A percentile compares a stretch with the other conserved stretches of the same genome.
These are phyloP conservation scores for Platorchestia sp. DNA, from an alignment of 1,140 invertebrate genomes.

Conservation along the genomic window DNA sequence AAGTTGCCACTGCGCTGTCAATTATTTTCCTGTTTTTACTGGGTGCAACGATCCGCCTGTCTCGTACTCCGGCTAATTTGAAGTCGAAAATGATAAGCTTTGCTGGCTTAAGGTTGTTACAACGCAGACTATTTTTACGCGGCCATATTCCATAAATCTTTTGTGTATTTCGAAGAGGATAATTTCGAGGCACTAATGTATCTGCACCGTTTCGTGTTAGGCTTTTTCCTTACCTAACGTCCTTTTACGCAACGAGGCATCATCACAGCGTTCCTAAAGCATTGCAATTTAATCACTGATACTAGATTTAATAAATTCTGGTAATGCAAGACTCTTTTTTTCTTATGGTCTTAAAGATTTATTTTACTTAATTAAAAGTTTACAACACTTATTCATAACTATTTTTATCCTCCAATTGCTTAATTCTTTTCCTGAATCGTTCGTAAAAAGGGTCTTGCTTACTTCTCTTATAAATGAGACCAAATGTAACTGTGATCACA, in stretches of 20 bases:
- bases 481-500: too few species aligned
- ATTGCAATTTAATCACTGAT: not conserved
- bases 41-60: not conserved
- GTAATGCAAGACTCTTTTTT: slow-evolving; percentile 53
- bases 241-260: not conserved
- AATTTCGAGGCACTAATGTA: too few species aligned
- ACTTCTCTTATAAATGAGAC: not conserved
- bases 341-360: not conserved
- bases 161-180: not conserved
- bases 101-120: too few species aligned
- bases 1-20: not conserved
- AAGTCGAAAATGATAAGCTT: not conserved
- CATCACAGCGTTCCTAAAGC: not conserved
- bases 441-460: slow-evolving; percentile 40
- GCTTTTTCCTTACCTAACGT: not conserved
- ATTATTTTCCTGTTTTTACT: not conserved
- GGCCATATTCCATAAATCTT: not conserved
- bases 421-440: not conserved
- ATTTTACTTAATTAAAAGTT: slow-evolving; percentile 22
- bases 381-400: not conserved
- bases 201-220: not conserved
- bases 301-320: not conserved
- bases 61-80: not conserved
- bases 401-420: slow-evolving; percentile 5
- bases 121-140: not conserved